Percentiles rank a stretch among this genome's conserved stretches.
Conservation (phyloP, 2,888 invertebrate species). For the Lathronympha strigana region DNA sequence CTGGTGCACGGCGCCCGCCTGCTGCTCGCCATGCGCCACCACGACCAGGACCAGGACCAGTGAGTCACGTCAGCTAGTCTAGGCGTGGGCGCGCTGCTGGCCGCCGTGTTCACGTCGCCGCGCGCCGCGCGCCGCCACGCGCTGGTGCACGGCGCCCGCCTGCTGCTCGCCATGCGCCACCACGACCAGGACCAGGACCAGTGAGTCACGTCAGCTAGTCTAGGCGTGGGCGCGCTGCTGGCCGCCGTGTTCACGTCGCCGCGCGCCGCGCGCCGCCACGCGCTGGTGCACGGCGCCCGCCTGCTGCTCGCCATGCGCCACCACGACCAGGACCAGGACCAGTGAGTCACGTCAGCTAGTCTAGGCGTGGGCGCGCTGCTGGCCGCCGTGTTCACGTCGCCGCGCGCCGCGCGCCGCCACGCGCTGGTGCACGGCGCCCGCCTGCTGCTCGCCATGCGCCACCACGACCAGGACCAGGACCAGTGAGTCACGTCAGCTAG, state of each 20-base stretch:
- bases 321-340: too few relatives aligned
- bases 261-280: constrained; percentile 74
- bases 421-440: constrained; percentile 87
- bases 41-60: constrained; percentile 48
- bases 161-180: constrained; percentile 63
- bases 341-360: constrained; percentile 42
- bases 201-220: constrained; percentile 51
- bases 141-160: neutral
- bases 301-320: too few relatives aligned
- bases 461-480: constrained; percentile 19
- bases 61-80: constrained; percentile 82
- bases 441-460: constrained; percentile 84
- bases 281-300: too few relatives aligned
- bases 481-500: constrained; percentile 64
- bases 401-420: too few relatives aligned
- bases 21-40: constrained; percentile 81
- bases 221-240: constrained; percentile 59
- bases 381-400: too few relatives aligned
- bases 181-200: constrained; percentile 46
- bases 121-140: constrained; percentile 63
- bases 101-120: constrained; percentile 49
- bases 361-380: constrained; percentile 56
- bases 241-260: constrained; percentile 87
- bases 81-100: constrained; percentile 71
- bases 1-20: constrained; percentile 81